Evolutionary conservation across 2,888 invertebrate genomes (phyloP).

Genomic region (Asteroscopus sphinx): DNA sequence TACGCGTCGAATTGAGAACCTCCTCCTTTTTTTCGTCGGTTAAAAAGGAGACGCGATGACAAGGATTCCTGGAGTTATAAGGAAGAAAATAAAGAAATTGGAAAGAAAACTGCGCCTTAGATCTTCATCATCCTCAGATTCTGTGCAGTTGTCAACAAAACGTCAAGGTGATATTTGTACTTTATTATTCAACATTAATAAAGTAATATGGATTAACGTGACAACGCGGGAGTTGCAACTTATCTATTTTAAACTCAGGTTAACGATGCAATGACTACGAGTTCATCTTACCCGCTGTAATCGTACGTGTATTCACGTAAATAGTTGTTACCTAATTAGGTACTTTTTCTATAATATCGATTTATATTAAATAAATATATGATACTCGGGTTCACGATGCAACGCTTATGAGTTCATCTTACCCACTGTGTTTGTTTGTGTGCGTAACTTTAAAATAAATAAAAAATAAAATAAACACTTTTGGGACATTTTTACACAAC

Average conservation of each 20-base stretch:
- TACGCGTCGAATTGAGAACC: too few species aligned
- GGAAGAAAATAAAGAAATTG: neutral
- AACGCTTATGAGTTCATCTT: neutral
- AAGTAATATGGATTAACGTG: neutral
- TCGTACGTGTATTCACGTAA: neutral
- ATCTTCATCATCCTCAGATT: constrained; percentile 7
- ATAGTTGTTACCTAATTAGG: neutral
- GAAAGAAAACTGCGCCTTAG: constrained; percentile 1
- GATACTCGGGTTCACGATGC: neutral
- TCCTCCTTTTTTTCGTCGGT: too few species aligned
- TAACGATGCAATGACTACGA: constrained; percentile 4
- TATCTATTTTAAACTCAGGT: constrained; percentile 5
- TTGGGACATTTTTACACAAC: too few species aligned
- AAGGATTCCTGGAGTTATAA: neutral
- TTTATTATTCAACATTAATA: too few species aligned
- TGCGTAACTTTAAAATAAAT: too few species aligned
- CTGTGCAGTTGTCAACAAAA: neutral
- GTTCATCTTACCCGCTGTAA: constrained; percentile 5
- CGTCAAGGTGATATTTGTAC: neutral
- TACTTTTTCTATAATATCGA: neutral
- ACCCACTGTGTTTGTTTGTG: neutral
- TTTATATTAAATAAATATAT: neutral
- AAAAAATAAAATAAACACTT: too few species aligned
- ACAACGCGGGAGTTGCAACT: constrained; percentile 1
- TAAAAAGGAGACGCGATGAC: constrained; percentile 1